Base-by-base conservation (phyloP, 2,888 invertebrate genomes). In the Polia nebulosa region DNA sequence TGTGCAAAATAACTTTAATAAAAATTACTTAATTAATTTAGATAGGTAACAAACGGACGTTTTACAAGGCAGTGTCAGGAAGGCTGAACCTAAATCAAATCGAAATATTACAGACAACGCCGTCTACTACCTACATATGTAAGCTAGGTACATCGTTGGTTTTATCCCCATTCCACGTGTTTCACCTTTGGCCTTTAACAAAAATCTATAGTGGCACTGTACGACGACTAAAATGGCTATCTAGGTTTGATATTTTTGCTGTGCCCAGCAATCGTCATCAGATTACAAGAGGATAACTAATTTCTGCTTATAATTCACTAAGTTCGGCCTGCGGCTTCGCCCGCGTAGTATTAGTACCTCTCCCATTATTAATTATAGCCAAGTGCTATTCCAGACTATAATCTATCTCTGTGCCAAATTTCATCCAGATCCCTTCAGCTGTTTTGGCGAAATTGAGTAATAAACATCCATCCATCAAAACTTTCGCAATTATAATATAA, bases 171-270 rank as follows among this genome's bases (percentile, higher is more conserved):
- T 25, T 25, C 20, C 20, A 20, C 25, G n/a, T 72, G 11, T 27
- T n/a, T 70, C 22, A 75, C 44, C 45, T 39, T 39, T 53, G 20
- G n/a, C 69, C 45, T 70, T 60, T 72, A 27, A 44, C 20, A 17
- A n/a, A 34, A 57, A n/a, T 45, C 34, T 13, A 36, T 72, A 71
- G 15, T n/a, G 7, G 29, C 29, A 29, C 29, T 29, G 29, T 29
- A n/a, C n/a, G n/a, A n/a, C n/a, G n/a, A n/a, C n/a, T n/a, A n/a
- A n/a, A n/a, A n/a, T n/a, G n/a, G n/a, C n/a, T n/a, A n/a, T n/a
- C n/a, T n/a, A 20, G 9, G 20, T 20, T 29, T 7, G n/a, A 15
- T 52, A 29, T 15, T 44, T 41, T 36, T 51, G 17, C 49, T 25
- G 8, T 39, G n/a, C 3, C 20, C 2, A 34, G 27, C n/a, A 13